Evolutionary conservation across 2,113 vertebrate genomes (phyloP).

Genomic region (Athene noctua): DNA sequence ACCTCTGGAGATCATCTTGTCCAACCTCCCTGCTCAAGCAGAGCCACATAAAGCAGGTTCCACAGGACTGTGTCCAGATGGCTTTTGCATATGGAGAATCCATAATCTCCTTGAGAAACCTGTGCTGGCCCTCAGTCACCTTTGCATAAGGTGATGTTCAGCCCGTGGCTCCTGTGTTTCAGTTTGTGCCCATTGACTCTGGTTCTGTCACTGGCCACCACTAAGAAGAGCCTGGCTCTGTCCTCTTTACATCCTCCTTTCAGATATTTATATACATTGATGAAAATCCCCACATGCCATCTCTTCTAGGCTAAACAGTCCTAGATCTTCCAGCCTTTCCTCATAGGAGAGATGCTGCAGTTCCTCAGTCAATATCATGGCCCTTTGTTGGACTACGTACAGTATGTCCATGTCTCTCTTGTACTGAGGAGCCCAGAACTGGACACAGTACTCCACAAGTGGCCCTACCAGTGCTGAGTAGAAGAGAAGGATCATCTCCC

Average conservation of each 20-base stretch:
- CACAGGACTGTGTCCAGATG: not conserved
- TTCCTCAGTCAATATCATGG: not conserved
- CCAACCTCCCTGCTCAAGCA: not conserved
- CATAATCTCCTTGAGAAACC: not conserved
- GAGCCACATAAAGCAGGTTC: fast-evolving
- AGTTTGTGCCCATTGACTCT: not conserved
- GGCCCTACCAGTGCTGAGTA: not conserved
- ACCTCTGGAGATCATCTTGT: not conserved
- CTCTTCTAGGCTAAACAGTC: not conserved
- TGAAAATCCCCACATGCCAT: not conserved
- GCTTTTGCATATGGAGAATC: not conserved
- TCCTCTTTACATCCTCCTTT: not conserved
- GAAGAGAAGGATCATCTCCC: not conserved
- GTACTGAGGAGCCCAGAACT: not conserved
- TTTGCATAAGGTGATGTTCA: not conserved
- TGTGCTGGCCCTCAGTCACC: not conserved
- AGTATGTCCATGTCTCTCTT: not conserved
- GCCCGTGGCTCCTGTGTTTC: not conserved
- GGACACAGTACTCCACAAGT: not conserved
- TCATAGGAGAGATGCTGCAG: not conserved
- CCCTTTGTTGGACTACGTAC: not conserved
- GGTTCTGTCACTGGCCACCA: not conserved
- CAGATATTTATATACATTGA: not conserved
- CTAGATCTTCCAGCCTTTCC: not conserved
- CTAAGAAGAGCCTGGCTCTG: not conserved